Conservation (phyloP, 2,797 vertebrate genomes). For the Lagodon rhomboides region DNA sequence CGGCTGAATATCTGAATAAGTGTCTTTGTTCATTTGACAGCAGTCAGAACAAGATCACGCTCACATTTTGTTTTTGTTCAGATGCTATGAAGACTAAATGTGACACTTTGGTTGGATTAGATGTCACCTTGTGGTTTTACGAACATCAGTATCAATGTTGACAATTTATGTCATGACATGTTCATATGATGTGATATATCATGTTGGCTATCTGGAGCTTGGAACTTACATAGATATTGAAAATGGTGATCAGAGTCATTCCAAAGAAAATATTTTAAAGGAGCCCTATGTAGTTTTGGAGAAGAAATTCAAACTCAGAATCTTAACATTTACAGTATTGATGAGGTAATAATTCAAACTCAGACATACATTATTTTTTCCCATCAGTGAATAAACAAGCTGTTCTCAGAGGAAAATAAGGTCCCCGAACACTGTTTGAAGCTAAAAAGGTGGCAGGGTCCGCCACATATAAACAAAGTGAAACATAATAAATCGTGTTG, state of each 20-base stretch:
- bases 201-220: neutral
- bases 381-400: too few species aligned
- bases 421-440: too few species aligned
- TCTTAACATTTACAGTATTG: too few species aligned
- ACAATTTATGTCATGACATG: neutral
- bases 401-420: too few species aligned
- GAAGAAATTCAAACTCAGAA: too few species aligned
- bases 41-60: neutral
- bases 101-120: neutral
- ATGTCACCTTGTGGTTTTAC: neutral
- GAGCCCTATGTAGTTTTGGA: too few species aligned
- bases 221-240: neutral
- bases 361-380: too few species aligned
- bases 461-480: too few species aligned
- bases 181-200: neutral
- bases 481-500: too few species aligned
- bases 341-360: too few species aligned
- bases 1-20: neutral
- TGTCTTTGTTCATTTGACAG: slow-evolving; percentile 1
- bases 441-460: too few species aligned
- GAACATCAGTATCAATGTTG: neutral
- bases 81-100: neutral
- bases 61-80: neutral
- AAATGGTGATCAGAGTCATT: neutral
- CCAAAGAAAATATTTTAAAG: too few species aligned